A percentile compares a stretch with the other conserved stretches of the same genome.
phyloP scores from a whole-genome alignment of 2,113 vertebrate species.

The Oxygymnocypris stewartii region DNA sequence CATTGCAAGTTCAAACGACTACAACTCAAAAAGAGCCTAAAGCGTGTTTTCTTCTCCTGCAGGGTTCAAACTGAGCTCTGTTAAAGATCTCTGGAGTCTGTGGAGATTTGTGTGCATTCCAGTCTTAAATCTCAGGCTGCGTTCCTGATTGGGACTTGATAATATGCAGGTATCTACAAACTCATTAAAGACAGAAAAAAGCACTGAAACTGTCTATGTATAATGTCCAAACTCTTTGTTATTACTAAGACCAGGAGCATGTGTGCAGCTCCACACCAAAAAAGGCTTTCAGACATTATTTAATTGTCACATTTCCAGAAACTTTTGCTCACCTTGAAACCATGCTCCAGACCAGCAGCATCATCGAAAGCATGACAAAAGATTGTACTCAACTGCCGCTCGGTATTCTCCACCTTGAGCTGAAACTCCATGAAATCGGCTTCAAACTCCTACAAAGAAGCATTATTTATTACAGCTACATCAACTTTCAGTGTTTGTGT shows the following conservation, averaged over 20 bases:
- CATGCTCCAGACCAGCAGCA: conserved; percentile 74
- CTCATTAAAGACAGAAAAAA: conserved; percentile 17
- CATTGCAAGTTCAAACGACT: not conserved
- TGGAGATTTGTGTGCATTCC: conserved; percentile 9
- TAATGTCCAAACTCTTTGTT: conserved; percentile 12
- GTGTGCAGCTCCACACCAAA: not conserved
- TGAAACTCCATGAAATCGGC: conserved; percentile 77
- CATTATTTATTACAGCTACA: not conserved
- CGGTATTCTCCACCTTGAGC: conserved; percentile 80
- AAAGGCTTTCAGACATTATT: not conserved
- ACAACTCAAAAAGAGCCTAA: not conserved
- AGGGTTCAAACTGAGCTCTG: conserved; percentile 6
- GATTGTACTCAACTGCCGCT: conserved; percentile 79
- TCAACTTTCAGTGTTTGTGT: not conserved
- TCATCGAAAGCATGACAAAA: conserved; percentile 86
- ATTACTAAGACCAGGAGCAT: not conserved
- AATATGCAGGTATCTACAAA: not conserved
- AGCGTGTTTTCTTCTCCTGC: not conserved
- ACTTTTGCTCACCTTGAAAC: conserved; percentile 82
- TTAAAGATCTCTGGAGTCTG: not conserved
- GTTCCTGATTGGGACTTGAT: conserved; percentile 23
- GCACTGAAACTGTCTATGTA: not conserved
- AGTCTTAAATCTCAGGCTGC: conserved; percentile 29
- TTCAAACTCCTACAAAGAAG: conserved; percentile 83
- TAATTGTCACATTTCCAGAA: conserved; percentile 7